phyloP scores from a whole-genome alignment of 2,797 vertebrate species.

The Chloroceryle amazona region DNA sequence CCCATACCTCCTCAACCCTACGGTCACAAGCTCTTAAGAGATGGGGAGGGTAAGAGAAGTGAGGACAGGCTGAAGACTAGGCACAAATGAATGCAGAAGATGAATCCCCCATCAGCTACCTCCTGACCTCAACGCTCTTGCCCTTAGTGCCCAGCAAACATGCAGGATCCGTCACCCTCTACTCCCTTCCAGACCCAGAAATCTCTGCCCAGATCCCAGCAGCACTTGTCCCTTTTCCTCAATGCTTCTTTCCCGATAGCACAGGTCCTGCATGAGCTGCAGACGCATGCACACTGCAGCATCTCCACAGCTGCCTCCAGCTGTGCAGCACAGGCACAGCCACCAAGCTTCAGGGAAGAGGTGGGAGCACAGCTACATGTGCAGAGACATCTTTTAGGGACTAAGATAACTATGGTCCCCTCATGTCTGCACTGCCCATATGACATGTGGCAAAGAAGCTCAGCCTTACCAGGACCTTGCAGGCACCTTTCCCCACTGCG shows the following conservation, averaged over 20 bases:
- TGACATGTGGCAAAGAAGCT: background rate
- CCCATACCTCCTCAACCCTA: background rate
- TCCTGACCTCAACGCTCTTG: background rate
- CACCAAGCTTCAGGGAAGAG: background rate
- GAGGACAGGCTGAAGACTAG: background rate
- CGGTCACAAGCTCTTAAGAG: background rate
- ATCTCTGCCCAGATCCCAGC: background rate
- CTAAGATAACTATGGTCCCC: background rate
- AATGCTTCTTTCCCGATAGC: background rate
- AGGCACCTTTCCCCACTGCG: background rate
- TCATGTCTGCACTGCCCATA: fast-evolving
- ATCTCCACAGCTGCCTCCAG: background rate
- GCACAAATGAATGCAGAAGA: background rate
- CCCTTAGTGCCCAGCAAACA: background rate
- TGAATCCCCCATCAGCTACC: background rate
- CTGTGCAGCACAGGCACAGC: fast-evolving
- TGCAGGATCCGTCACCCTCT: background rate
- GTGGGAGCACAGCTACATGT: background rate
- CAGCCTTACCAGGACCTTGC: background rate
- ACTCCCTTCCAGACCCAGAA: background rate
- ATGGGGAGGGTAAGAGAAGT: background rate
- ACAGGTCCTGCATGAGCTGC: background rate
- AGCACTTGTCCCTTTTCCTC: background rate
- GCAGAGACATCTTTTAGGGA: background rate
- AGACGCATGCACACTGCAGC: background rate